Base-by-base conservation (phyloP, 2,797 vertebrate genomes). In the Peromyscus melanophrys region DNA sequence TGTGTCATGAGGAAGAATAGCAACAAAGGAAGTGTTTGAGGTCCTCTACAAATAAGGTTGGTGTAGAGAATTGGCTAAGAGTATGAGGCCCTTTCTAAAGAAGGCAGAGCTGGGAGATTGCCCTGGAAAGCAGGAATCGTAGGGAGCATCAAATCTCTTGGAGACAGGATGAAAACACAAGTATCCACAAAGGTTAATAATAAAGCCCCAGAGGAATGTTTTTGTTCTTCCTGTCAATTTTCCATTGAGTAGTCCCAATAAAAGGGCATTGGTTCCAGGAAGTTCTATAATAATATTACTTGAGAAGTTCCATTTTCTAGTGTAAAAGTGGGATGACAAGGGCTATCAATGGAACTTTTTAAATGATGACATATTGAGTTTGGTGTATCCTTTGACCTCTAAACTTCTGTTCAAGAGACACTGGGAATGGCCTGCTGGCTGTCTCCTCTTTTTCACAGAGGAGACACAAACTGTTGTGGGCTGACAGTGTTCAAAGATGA, bases 401-500 rank as follows among this genome's bases (percentile, higher is more conserved):
- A 23, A 52, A 4, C 13, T 34, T 16, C 55, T 67, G 17, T 63
- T 37, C 2, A 4, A 34, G 27, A 27, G 31, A 16, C 4, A 16
- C 13, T 4, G 4, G 63, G 16, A 55, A 92, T 67, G 34, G 17
- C 23, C 34, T 21, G 0, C 25, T 27, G 25, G 11, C 14, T 9
- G 1, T 12, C 4, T 63, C 7, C 6, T 61, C 63, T 43, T 34
- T 49, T 27, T 55, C 21, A 0, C 40, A 4, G 3, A 89, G 23
- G 11, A 65, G 40, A 46, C 4, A 86, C 55, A 49, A 23, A 49
- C 25, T 37, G 84, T 91, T 55, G 67, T 29, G 92, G 40, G 52
- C 1, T 95, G 29, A 71, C 7, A 27, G 14, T 84, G 91, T 94
- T 92, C 40, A 84, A 95, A 46, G 92, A 71, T 90, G 55, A 11